These are phyloP conservation scores for Sinotaia quadrata DNA, from an alignment of 2,888 invertebrate species.

Conservation along the genomic window DNA sequence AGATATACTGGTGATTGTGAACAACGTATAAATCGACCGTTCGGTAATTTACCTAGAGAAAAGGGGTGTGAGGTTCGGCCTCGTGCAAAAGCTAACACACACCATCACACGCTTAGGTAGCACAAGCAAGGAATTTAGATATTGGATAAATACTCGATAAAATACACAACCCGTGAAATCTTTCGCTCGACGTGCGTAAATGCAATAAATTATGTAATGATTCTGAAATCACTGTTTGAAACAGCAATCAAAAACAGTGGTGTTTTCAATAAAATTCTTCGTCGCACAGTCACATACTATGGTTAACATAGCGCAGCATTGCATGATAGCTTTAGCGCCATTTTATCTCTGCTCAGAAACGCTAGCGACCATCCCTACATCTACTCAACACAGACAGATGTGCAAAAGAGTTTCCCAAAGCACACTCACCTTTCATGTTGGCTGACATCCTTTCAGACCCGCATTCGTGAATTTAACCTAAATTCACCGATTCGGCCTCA, in stretches of 20 bases:
- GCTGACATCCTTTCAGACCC: constrained; percentile 51
- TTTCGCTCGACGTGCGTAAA: constrained; percentile 8
- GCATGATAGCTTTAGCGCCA: constrained; percentile 54
- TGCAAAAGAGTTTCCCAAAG: constrained; percentile 23
- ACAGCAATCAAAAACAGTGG: constrained; percentile 8
- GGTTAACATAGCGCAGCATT: constrained; percentile 21
- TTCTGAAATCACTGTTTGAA: background rate
- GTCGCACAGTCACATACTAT: constrained; percentile 8
- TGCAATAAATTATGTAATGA: constrained; percentile 19
- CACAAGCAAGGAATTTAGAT: background rate
- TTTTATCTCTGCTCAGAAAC: constrained; percentile 47
- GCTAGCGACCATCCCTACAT: constrained; percentile 14
- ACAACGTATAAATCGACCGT: background rate
- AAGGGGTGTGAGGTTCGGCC: constrained; percentile 27
- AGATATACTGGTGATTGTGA: background rate
- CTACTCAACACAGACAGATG: constrained; percentile 11
- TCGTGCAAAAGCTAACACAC: constrained; percentile 11
- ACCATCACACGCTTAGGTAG: constrained; percentile 10
- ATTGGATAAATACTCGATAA: background rate
- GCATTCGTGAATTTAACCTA: constrained; percentile 57
- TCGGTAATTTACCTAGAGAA: constrained; percentile 1
- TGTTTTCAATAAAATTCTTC: constrained; percentile 9
- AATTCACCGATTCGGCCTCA: constrained; percentile 58
- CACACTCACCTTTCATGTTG: constrained; percentile 53
- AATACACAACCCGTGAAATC: background rate